Conservation (phyloP, 1,140 invertebrate genomes). For the Argopecten irradians region DNA sequence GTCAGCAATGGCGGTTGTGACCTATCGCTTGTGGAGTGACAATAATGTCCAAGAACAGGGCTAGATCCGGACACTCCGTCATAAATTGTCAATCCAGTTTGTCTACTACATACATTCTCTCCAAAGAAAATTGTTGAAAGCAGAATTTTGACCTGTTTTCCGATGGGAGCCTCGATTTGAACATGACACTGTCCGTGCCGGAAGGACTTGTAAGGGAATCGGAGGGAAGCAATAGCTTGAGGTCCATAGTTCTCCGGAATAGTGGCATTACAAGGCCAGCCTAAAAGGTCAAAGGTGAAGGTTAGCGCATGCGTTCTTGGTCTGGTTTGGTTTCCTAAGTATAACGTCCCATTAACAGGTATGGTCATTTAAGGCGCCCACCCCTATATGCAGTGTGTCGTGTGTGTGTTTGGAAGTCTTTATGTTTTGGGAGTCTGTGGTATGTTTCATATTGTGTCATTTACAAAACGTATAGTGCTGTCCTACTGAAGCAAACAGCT, state of each 20-base stretch:
- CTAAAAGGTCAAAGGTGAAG: constrained; percentile 30
- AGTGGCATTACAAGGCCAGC: constrained; percentile 58
- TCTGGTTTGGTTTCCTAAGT: no score
- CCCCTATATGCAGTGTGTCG: no score
- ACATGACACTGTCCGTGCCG: constrained; percentile 47
- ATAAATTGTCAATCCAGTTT: constrained; percentile 39
- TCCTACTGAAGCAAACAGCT: no score
- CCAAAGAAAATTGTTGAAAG: constrained; percentile 54
- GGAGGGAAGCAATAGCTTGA: constrained; percentile 50
- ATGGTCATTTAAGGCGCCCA: not conserved
- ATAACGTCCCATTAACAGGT: no score
- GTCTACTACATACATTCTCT: constrained; percentile 37
- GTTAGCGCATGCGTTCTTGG: not conserved
- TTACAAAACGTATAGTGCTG: no score
- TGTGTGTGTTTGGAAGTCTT: not conserved
- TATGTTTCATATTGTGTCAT: no score
- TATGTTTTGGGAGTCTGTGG: not conserved
- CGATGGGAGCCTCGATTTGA: constrained; percentile 50
- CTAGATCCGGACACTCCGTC: constrained; percentile 35
- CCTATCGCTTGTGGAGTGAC: constrained; percentile 29
- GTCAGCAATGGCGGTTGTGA: not conserved
- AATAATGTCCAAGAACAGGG: constrained; percentile 33
- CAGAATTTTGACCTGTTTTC: constrained; percentile 44
- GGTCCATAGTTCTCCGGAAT: constrained; percentile 55
- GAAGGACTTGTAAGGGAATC: constrained; percentile 56